Base-by-base conservation (phyloP, 2,113 vertebrate species). In the Notarius lentiginosus region DNA sequence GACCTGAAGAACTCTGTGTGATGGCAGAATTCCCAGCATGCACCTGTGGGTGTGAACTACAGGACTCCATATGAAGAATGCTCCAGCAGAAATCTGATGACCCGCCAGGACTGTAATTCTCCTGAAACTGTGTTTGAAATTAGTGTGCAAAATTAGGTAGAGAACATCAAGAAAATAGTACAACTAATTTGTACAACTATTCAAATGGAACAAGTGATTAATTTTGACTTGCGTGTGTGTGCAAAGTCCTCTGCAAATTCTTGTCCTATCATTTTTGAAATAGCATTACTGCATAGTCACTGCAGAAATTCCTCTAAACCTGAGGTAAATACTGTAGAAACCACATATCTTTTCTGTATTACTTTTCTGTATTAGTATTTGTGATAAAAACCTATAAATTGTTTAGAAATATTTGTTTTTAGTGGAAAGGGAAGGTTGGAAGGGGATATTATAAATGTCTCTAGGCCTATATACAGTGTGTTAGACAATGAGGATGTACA, bases 21-120 rank as follows among this genome's bases (percentile, higher is more conserved):
- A 63, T 65, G 61, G 14, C 63, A 80, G 30, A 79, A n/a, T 72
- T 73, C 68, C 66, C 76, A 84, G 66, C 68, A 61, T 73, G 76
- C 49, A 70, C 68, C 66, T 56, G 22, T 51, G 20, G 49, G 11
- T 66, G 20, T 72, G 75, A 77, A 84, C 22, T 14, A 17, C 17
- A 70, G 8, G 53, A 30, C 63, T 60, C 15, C 17, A 51, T 79
- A 76, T 85, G 10, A 65, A 49, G 53, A 51, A 70, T 51, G 12
- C 63, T 24, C 51, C 18, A 4, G 20, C 55, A 75, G 47, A 61
- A 56, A 66, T 41, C 60, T 60, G 22, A 53, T 66, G 70, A 65
- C 18, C 49, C 5, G 5, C 34, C 49, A 1, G 15, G 12, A 80
- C 18, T 51, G 27, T 82, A 70, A 85, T 12, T 1, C 34, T 63